phyloP scores from a whole-genome alignment of 2,113 vertebrate species.

The Ceratotherium simum region DNA sequence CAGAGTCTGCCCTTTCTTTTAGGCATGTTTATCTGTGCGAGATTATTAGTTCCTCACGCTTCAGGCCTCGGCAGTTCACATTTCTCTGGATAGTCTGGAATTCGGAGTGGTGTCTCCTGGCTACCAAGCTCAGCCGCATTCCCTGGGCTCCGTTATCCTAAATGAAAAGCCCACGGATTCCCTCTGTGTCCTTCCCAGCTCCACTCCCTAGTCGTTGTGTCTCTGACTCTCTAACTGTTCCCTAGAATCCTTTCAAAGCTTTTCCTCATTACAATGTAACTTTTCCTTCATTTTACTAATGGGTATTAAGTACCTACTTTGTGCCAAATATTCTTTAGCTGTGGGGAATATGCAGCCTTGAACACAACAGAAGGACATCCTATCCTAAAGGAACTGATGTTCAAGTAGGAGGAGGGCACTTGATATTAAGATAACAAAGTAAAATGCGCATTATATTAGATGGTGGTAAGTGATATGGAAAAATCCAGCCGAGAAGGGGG shows the following conservation, averaged over 20 bases:
- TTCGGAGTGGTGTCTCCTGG: background rate
- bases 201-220: background rate
- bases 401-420: background rate
- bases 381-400: background rate
- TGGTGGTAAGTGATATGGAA: background rate
- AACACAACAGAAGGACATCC: background rate
- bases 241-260: background rate
- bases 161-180: background rate
- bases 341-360: background rate
- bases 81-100: background rate
- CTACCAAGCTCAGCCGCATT: background rate
- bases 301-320: background rate
- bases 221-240: background rate
- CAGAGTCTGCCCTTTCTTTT: background rate
- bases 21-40: background rate
- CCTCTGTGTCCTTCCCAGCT: background rate
- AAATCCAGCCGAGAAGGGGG: background rate
- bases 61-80: background rate
- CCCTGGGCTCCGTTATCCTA: background rate
- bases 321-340: background rate
- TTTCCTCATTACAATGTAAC: background rate
- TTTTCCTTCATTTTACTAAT: background rate
- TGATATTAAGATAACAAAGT: background rate
- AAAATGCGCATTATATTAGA: background rate
- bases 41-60: background rate